phyloP scores from a whole-genome alignment of 30 jellyfish, hydroid and myxozoan species.

The Turritopsis rubra region DNA sequence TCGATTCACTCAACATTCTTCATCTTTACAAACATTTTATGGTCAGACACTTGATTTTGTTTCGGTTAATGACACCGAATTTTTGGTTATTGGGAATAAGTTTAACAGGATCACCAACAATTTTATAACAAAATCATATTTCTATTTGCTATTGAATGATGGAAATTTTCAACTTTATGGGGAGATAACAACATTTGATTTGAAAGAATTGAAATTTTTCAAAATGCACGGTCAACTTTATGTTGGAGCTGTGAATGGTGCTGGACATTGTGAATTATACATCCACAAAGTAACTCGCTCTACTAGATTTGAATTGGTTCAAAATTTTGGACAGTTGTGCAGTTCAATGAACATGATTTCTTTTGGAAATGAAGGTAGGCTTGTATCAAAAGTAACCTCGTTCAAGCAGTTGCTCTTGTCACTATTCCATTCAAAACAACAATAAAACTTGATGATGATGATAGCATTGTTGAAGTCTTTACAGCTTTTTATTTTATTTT shows the following conservation, averaged over 20 bases:
- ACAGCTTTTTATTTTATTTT: too few relatives aligned
- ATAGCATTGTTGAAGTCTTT: too few relatives aligned
- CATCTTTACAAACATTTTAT: conserved; percentile 23
- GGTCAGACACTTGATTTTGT: conserved; percentile 24
- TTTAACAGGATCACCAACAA: conserved; percentile 46
- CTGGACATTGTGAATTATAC: conserved; percentile 31
- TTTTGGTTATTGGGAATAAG: conserved; percentile 65
- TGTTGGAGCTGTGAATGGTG: conserved; percentile 36
- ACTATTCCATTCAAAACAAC: too few relatives aligned
- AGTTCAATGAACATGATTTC: conserved; percentile 12
- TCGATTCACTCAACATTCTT: background rate
- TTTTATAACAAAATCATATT: conserved; percentile 31
- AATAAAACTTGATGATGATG: too few relatives aligned
- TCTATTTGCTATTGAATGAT: conserved; percentile 47
- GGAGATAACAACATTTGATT: conserved; percentile 48
- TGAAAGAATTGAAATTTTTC: conserved; percentile 38
- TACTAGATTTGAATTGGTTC: conserved; percentile 44
- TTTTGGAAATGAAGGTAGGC: conserved; percentile 40
- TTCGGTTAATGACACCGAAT: conserved; percentile 3
- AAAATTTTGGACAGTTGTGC: conserved; percentile 16
- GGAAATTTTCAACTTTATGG: conserved; percentile 46
- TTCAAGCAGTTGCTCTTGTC: too few relatives aligned
- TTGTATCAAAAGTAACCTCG: conserved; percentile 12
- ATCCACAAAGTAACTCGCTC: conserved; percentile 36
- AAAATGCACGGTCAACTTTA: conserved; percentile 36